These are phyloP conservation scores for Malurus leucopterus DNA, from an alignment of 2,797 vertebrate species.

Conservation along the genomic window DNA sequence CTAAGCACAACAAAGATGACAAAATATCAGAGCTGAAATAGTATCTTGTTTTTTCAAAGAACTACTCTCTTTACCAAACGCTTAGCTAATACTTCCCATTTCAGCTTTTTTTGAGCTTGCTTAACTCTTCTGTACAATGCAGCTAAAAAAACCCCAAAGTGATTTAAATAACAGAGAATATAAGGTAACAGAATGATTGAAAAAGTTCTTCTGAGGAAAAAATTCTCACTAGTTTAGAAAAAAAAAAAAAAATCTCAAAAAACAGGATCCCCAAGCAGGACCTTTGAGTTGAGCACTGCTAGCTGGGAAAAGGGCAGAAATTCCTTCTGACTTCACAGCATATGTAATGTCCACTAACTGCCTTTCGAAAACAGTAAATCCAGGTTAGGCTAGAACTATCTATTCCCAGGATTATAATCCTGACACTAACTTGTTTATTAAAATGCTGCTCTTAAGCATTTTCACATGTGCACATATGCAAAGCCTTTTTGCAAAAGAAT, in stretches of 20 bases:
- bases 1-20: constrained; percentile 2
- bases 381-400: not conserved
- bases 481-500: not conserved
- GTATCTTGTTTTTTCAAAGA: not conserved
- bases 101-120: not conserved
- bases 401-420: not conserved
- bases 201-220: not conserved
- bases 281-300: not conserved
- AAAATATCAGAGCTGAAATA: not conserved
- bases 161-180: not conserved
- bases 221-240: not conserved
- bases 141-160: not conserved
- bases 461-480: not conserved
- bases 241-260: no score
- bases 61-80: not conserved
- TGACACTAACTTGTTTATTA: not conserved
- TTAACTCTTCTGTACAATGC: not conserved
- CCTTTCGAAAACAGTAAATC: not conserved
- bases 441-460: not conserved
- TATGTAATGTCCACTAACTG: not conserved
- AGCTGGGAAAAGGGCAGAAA: not conserved
- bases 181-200: not conserved
- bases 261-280: not conserved
- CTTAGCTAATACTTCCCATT: not conserved
- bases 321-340: not conserved